Conservation (phyloP, 2,797 vertebrate species). For the Dromococcyx pavoninus region DNA sequence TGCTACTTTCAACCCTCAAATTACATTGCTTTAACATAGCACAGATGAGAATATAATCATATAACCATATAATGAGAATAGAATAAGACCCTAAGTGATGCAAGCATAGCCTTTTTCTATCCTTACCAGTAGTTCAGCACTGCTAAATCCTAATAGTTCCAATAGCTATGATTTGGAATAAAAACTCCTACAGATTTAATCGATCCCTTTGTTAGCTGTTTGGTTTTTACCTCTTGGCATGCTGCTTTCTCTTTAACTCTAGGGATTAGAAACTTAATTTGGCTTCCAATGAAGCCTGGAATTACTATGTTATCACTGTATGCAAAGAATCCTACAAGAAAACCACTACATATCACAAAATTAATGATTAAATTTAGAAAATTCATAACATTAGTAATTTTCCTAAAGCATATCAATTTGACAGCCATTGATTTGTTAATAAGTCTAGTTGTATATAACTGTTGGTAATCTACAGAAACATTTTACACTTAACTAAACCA, state of each 20-base stretch:
- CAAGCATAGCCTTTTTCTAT: neutral
- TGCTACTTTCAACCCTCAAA: neutral
- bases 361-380: neutral
- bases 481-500: neutral
- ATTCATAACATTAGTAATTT: neutral
- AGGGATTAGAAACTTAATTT: neutral
- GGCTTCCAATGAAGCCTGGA: neutral
- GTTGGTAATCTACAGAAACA: neutral
- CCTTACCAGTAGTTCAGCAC: neutral
- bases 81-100: neutral
- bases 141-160: neutral
- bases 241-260: neutral
- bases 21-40: neutral
- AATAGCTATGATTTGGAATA: neutral
- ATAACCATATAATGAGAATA: neutral
- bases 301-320: neutral
- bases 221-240: neutral
- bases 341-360: neutral
- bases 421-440: neutral
- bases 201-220: neutral
- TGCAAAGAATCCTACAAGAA: neutral
- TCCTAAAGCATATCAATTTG: neutral
- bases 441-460: neutral
- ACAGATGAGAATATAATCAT: neutral
- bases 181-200: neutral